phyloP scores from a whole-genome alignment of 2,113 vertebrate species.

The Prunella fulvescens region DNA sequence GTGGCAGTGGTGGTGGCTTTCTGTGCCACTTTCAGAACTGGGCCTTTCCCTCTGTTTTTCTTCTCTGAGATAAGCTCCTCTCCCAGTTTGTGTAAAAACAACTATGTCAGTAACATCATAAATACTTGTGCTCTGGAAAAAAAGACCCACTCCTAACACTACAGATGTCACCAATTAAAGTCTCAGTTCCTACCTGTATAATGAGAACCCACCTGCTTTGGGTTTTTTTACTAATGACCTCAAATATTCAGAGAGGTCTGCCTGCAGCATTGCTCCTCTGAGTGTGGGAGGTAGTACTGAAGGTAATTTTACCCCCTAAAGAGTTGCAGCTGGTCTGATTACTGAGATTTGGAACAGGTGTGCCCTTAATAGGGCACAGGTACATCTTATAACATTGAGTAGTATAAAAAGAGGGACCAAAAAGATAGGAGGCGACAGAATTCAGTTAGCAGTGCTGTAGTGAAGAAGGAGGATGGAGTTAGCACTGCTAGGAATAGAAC shows the following conservation, averaged over 20 bases:
- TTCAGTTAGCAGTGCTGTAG: no score
- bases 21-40: neutral
- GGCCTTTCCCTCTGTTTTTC: neutral
- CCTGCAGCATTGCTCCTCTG: neutral
- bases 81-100: neutral
- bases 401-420: no score
- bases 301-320: no score
- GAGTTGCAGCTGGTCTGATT: no score
- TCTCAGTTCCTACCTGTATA: neutral
- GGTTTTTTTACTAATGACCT: neutral
- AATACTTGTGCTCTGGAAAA: neutral
- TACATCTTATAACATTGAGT: no score
- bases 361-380: no score
- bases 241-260: neutral
- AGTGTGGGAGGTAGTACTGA: no score
- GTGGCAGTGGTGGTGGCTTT: neutral
- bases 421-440: no score
- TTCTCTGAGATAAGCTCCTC: neutral
- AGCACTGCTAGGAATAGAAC: no score
- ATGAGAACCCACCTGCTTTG: neutral
- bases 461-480: no score
- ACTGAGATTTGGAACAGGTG: no score
- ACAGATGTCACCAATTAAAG: accelerated
- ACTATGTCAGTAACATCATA: neutral
- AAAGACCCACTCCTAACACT: neutral